Conservation (phyloP, 1,140 invertebrate species). For the Apis florea region DNA sequence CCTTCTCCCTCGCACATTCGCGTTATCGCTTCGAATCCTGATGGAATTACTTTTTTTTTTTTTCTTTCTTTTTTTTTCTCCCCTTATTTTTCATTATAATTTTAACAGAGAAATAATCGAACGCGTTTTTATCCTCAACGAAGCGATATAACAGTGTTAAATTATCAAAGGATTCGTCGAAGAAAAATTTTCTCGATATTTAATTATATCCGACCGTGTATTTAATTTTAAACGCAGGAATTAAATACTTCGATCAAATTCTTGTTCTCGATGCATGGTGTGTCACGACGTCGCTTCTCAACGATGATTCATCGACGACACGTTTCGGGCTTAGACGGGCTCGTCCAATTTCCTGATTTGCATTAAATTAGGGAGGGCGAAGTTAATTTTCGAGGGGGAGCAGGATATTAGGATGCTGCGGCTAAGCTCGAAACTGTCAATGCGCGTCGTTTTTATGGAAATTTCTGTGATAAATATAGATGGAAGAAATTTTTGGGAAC, state of each 20-base stretch:
- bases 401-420: not conserved
- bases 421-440: not conserved
- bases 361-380: slow-evolving; percentile 4
- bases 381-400: not conserved
- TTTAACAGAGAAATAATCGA: too few relatives aligned
- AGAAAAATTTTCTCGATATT: too few relatives aligned
- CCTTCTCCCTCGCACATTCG: slow-evolving; percentile 23
- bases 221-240: not conserved
- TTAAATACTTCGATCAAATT: slow-evolving; percentile 19
- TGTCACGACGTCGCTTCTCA: not conserved
- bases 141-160: too few relatives aligned
- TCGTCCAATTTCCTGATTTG: slow-evolving; percentile 18
- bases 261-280: not conserved
- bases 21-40: slow-evolving; percentile 30
- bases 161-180: too few relatives aligned
- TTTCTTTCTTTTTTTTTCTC: not conserved
- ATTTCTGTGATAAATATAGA: not conserved
- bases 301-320: slow-evolving; percentile 14
- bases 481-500: not conserved
- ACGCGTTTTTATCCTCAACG: too few relatives aligned
- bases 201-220: too few relatives aligned
- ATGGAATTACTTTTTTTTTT: not conserved
- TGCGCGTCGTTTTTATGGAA: not conserved
- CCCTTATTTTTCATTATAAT: too few relatives aligned
- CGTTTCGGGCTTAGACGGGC: not conserved